Percentiles rank a stretch among this genome's conserved stretches.
These are phyloP conservation scores for Mactra quadrangularis DNA, from an alignment of 1,140 invertebrate genomes.

Conservation along the genomic window DNA sequence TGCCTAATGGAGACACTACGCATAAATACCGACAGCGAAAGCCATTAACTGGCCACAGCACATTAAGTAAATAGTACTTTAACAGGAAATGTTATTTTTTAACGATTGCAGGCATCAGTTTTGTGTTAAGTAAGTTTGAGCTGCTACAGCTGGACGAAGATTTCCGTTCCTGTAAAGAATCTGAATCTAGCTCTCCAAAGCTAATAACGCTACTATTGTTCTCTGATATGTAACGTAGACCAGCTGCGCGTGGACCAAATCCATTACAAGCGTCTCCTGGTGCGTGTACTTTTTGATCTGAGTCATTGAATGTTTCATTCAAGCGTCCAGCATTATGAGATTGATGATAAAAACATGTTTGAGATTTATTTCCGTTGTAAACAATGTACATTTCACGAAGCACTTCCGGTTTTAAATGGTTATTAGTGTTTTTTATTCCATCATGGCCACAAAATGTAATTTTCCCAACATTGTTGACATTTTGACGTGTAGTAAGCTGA, in stretches of 20 bases:
- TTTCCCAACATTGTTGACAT: slow-evolving; percentile 26
- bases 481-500: slow-evolving; percentile 27
- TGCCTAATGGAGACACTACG: too few relatives aligned
- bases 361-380: background rate
- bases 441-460: slow-evolving; percentile 1
- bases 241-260: slow-evolving; percentile 21
- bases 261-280: background rate
- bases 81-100: too few relatives aligned
- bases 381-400: background rate
- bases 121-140: slow-evolving; percentile 28
- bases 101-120: background rate
- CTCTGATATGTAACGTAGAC: slow-evolving; percentile 39
- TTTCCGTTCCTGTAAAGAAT: slow-evolving; percentile 29
- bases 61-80: too few relatives aligned
- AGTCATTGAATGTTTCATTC: slow-evolving; percentile 27
- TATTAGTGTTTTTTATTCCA: background rate
- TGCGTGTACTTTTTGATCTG: slow-evolving; percentile 24
- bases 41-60: too few relatives aligned
- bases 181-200: slow-evolving; percentile 57
- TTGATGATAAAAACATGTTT: background rate
- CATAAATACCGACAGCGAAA: too few relatives aligned
- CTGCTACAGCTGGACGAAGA: slow-evolving; percentile 33
- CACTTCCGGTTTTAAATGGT: background rate
- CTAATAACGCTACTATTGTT: slow-evolving; percentile 58
- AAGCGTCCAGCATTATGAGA: background rate